Conservation (phyloP, 2,113 vertebrate species). For the Meriones unguiculatus region DNA sequence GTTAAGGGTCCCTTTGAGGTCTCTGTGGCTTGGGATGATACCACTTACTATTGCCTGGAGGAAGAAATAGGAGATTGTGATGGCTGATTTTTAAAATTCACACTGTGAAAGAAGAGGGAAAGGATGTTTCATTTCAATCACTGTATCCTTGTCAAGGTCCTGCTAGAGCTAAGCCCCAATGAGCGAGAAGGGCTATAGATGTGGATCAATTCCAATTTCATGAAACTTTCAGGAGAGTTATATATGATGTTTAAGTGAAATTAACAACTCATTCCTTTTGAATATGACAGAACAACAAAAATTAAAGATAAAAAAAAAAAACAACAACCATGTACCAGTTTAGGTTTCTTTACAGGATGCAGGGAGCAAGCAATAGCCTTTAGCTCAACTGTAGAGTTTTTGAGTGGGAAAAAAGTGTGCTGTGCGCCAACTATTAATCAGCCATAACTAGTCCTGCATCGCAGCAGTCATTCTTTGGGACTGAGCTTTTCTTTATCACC, state of each 20-base stretch:
- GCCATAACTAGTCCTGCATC: not conserved
- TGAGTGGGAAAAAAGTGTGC: not conserved
- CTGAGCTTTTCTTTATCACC: slow-evolving; percentile 11
- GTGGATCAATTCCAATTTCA: not conserved
- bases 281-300: not conserved
- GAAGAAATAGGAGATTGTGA: not conserved
- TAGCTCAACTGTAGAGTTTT: not conserved
- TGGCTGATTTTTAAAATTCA: not conserved
- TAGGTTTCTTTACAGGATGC: not conserved
- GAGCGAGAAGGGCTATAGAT: not conserved
- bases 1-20: not conserved
- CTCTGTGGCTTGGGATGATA: not conserved
- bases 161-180: not conserved
- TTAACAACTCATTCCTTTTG: not conserved
- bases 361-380: not conserved
- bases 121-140: not conserved
- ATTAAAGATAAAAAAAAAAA: slow-evolving; percentile 8
- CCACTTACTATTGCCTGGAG: not conserved
- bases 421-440: not conserved
- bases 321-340: not conserved
- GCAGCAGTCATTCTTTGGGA: not conserved
- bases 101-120: not conserved
- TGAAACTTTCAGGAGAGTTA: not conserved
- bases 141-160: not conserved
- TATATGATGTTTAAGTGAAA: not conserved